A percentile compares a stretch with the other conserved stretches of the same genome.
Evolutionary conservation across 2,888 invertebrate genomes (phyloP).

Genomic region (Incurvaria masculella): DNA sequence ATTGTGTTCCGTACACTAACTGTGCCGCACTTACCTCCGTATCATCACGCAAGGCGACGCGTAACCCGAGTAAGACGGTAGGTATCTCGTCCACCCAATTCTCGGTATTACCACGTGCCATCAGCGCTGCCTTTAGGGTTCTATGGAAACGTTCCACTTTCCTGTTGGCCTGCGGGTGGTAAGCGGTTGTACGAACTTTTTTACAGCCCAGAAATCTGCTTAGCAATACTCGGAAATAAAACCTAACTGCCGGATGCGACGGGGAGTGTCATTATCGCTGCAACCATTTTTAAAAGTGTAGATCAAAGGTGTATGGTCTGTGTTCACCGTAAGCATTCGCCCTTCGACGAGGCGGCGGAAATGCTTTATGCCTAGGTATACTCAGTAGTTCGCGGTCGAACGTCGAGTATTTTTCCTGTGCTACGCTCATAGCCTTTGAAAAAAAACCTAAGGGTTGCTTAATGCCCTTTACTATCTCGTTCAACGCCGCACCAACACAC

Average conservation of each 20-base stretch:
- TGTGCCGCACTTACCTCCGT: constrained; percentile 11
- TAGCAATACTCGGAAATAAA: constrained; percentile 2
- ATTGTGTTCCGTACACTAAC: constrained; percentile 11
- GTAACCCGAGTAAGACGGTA: constrained; percentile 20
- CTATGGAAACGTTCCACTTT: constrained; percentile 15
- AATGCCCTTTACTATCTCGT: constrained; percentile 2
- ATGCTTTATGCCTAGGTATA: constrained; percentile 9
- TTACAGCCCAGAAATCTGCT: constrained; percentile 11
- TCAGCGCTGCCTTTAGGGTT: constrained; percentile 10
- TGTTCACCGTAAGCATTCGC: constrained; percentile 6
- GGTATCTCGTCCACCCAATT: constrained; percentile 21
- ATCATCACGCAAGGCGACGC: constrained; percentile 10
- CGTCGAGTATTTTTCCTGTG: constrained; percentile 10
- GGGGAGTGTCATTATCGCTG: background rate
- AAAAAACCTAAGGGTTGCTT: constrained; percentile 13
- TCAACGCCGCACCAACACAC: constrained; percentile 9
- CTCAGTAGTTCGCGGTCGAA: constrained; percentile 14
- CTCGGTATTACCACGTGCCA: background rate
- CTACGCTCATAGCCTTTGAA: constrained; percentile 9
- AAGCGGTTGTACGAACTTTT: constrained; percentile 11
- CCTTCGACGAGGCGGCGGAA: constrained; percentile 10
- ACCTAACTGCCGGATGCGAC: background rate
- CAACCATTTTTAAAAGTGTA: background rate
- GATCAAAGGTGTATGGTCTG: constrained; percentile 6
- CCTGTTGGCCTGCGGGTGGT: constrained; percentile 16